Evolutionary conservation across 2,888 invertebrate species (phyloP), one percentile per base, ranked within the genome.

Genomic region (Malthinus seriepunctatus): DNA sequence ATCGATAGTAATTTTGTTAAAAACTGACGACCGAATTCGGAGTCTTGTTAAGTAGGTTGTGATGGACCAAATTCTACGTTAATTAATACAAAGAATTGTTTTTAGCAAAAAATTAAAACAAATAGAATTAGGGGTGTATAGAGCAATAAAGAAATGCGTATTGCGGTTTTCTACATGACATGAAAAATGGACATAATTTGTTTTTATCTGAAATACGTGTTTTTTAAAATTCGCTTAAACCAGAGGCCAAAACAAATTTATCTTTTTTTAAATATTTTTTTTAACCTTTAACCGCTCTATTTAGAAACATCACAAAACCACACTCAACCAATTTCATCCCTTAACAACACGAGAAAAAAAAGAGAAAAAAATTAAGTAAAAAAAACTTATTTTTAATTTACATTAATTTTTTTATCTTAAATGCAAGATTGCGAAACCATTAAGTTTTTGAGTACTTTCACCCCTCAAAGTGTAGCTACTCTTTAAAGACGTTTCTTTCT

Each of bases 131-230:
- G 15, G 39, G 23, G 23, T 23, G 23, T 42, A 42, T 14, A 12
- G 14, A 42, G 23, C 39, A 42, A 42, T 9, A 14, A 14, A 42
- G 14, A 42, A 42, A 42, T 42, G 39, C 23, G 23, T 23, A 42
- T 9, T 42, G 39, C 39, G 39, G 39, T 42, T 42, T 14, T 42
- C 23, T 23, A 15, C 39, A 42, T 42, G 39, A 42, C 39, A 42
- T 42, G 39, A 42, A 42, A 42, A 42, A 42, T 42, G 39, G 10
- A 42, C 39, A 23, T 42, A 42, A 42, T 42, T 42, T 42, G 39
- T 42, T 42, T 42, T 42, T 42, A 42, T 42, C 39, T 42, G 39
- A 42, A 42, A 42, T 42, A 15, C 39, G 39, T 42, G 39, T 42
- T 42, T 42, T 42, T 42, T 23, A 23, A 42, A 42, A 42, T 42